A percentile compares a stretch with the other conserved stretches of the same genome.
phyloP scores from a whole-genome alignment of 2,888 invertebrate species.

The Mythimna lalbum region DNA sequence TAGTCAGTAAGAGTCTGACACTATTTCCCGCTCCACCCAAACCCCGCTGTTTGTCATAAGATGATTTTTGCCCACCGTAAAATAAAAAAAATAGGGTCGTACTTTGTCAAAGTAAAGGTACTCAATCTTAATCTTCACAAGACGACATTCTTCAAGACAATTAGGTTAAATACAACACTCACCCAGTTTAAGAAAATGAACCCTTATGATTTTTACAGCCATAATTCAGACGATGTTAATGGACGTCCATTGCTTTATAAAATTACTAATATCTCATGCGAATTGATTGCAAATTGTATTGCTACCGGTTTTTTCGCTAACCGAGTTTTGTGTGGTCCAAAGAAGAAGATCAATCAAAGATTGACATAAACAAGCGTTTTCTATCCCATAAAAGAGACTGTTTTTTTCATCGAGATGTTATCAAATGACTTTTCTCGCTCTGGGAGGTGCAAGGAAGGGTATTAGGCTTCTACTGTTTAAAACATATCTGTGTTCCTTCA shows the following conservation, averaged over 20 bases:
- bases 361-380: background rate
- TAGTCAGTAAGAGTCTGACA: no score
- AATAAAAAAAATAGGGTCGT: no score
- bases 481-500: no score
- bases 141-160: constrained; percentile 1
- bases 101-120: no score
- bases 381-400: background rate
- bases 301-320: constrained; percentile 69
- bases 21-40: no score
- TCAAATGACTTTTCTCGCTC: no score
- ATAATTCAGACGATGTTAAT: constrained; percentile 58
- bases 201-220: constrained; percentile 49
- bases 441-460: no score
- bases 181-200: constrained; percentile 39
- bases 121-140: background rate
- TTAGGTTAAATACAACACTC: constrained; percentile 36
- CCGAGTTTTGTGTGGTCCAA: constrained; percentile 54
- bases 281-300: constrained; percentile 69
- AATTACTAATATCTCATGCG: constrained; percentile 62
- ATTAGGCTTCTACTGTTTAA: no score
- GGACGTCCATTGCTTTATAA: constrained; percentile 49
- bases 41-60: no score
- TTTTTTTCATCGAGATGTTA: no score
- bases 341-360: background rate
- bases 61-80: no score